Evolutionary conservation across 92 coral and sea anemone species (phyloP).

Genomic region (Zoanthus solanderi): DNA sequence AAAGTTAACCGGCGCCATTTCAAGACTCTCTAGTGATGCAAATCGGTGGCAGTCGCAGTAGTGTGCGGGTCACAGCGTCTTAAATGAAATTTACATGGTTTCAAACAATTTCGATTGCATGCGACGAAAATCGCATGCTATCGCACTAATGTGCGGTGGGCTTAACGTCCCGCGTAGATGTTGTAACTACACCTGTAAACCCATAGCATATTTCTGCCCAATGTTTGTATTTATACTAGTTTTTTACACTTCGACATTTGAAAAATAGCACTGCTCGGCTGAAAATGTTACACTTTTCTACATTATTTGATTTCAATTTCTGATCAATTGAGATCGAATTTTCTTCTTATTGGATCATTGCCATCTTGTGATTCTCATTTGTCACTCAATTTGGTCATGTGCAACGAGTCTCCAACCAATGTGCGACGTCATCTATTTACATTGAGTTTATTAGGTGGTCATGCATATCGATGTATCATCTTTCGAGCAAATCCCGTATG

Average conservation of each 20-base stretch:
- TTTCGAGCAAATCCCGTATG: constrained; percentile 1
- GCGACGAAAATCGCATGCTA: no score
- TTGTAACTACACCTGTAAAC: not conserved
- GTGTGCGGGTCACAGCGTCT: no score
- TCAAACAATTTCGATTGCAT: no score
- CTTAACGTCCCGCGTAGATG: not conserved
- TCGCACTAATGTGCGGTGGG: no score
- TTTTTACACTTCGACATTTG: not conserved
- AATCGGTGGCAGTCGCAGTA: no score
- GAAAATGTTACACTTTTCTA: not conserved
- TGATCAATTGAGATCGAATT: not conserved
- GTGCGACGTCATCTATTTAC: constrained; percentile 11
- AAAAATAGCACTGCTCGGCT: not conserved
- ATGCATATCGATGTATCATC: not conserved
- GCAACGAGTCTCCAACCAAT: not conserved
- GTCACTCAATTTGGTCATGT: not conserved
- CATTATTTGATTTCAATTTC: not conserved
- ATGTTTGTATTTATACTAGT: not conserved
- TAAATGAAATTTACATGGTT: no score
- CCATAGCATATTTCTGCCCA: not conserved
- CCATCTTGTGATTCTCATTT: not conserved
- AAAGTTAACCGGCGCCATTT: no score
- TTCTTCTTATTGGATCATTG: no score
- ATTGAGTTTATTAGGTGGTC: not conserved
- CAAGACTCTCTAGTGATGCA: no score